Conservation (phyloP, 1,140 invertebrate species). For the Calliopsis andreniformis region DNA sequence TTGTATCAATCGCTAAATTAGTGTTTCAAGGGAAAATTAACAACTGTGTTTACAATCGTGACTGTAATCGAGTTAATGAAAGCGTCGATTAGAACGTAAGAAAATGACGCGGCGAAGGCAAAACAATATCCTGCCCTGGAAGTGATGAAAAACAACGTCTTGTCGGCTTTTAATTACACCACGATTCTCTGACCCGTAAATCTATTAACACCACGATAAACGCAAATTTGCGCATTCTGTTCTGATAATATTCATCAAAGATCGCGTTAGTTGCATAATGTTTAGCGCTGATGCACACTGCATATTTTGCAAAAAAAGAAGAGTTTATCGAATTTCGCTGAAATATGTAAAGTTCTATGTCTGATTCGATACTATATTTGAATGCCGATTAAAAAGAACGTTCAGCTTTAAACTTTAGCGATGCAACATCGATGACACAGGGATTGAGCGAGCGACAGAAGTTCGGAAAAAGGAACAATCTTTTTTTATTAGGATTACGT, state of each 20-base stretch:
- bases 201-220: constrained; percentile 22
- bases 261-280: constrained; percentile 21
- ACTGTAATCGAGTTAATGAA: constrained; percentile 2
- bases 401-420: neutral
- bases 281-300: neutral
- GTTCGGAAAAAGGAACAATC: too few species aligned
- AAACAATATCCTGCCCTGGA: neutral
- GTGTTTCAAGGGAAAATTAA: too few species aligned
- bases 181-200: constrained; percentile 2
- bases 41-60: neutral
- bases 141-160: constrained; percentile 1
- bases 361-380: too few species aligned
- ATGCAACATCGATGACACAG: constrained; percentile 8
- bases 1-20: too few species aligned
- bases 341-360: neutral
- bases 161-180: neutral
- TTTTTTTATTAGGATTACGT: neutral
- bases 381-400: too few species aligned
- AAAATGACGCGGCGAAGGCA: neutral
- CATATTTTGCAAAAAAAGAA: neutral
- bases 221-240: constrained; percentile 1
- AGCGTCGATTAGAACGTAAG: neutral
- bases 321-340: neutral
- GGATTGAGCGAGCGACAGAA: neutral
- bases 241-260: neutral